Evolutionary conservation across 2,797 vertebrate species (phyloP).

Genomic region (Aphelocoma californica): DNA sequence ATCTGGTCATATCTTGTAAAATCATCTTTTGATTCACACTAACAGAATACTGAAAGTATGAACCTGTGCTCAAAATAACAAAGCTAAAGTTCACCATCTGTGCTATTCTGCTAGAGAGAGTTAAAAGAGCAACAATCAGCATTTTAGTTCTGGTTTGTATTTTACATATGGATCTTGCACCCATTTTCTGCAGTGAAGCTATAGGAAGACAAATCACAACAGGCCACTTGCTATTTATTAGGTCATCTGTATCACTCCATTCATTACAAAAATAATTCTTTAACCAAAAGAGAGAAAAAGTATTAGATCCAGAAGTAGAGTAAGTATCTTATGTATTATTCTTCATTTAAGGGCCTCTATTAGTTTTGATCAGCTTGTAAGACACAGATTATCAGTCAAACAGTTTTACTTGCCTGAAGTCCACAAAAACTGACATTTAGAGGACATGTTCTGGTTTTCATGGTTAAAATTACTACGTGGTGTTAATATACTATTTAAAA

Average conservation of each 20-base stretch:
- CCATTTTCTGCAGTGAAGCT: neutral
- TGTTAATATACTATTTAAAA: neutral
- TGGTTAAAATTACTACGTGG: neutral
- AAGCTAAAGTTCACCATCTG: neutral
- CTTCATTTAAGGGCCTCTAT: neutral
- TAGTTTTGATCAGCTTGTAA: neutral
- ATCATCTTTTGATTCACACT: neutral
- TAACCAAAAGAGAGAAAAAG: neutral
- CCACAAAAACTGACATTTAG: neutral
- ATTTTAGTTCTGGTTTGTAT: neutral
- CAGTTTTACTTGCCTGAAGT: neutral
- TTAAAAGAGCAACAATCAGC: neutral
- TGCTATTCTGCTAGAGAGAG: neutral
- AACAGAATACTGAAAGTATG: neutral
- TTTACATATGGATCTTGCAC: neutral
- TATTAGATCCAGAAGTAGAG: neutral
- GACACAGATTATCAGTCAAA: neutral
- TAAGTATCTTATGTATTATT: neutral
- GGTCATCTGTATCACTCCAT: neutral
- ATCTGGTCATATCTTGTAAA: neutral
- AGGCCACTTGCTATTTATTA: neutral
- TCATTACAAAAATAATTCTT: neutral
- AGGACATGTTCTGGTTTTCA: neutral
- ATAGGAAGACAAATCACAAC: neutral
- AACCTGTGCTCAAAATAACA: slow-evolving; percentile 20